A percentile compares a stretch with the other conserved stretches of the same genome.
Evolutionary conservation across 2,113 vertebrate genomes (phyloP).

Genomic region (Martes martes): DNA sequence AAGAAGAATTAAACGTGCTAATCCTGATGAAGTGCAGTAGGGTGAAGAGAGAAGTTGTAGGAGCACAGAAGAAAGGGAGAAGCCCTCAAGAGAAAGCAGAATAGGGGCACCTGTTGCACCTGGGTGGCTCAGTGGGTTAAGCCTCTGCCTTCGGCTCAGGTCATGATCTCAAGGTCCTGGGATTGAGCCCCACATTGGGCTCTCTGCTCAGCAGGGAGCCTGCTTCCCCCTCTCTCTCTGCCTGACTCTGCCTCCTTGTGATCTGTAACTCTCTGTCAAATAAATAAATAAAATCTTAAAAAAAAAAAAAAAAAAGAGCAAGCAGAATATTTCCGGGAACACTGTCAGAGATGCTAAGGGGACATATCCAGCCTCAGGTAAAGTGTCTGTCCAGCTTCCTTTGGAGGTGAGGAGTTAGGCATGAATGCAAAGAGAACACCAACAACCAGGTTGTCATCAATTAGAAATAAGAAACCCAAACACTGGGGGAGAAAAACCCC

Average conservation of each 20-base stretch:
- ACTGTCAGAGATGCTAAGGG: background rate
- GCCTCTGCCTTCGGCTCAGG: too few relatives aligned
- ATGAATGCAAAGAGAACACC: background rate
- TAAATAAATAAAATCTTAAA: too few relatives aligned
- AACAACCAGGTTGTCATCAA: background rate
- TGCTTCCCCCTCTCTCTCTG: too few relatives aligned
- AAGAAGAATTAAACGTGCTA: background rate
- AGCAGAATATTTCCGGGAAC: background rate
- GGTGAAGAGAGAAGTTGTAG: background rate
- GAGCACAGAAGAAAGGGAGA: background rate
- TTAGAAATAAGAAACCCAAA: background rate
- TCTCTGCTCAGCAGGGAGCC: too few relatives aligned
- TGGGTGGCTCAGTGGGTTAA: too few relatives aligned
- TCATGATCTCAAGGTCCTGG: too few relatives aligned
- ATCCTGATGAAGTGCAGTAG: background rate
- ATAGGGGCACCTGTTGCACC: too few relatives aligned
- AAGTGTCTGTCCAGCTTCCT: fast-evolving
- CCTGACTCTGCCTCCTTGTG: too few relatives aligned
- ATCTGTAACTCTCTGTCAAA: too few relatives aligned
- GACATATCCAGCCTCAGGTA: background rate
- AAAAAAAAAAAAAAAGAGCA: too few relatives aligned
- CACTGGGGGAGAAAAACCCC: background rate
- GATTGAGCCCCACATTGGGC: too few relatives aligned
- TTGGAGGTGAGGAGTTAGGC: background rate
- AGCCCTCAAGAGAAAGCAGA: background rate